Conservation (phyloP, 2,888 invertebrate species). For the Habrosyne pyritoides region DNA sequence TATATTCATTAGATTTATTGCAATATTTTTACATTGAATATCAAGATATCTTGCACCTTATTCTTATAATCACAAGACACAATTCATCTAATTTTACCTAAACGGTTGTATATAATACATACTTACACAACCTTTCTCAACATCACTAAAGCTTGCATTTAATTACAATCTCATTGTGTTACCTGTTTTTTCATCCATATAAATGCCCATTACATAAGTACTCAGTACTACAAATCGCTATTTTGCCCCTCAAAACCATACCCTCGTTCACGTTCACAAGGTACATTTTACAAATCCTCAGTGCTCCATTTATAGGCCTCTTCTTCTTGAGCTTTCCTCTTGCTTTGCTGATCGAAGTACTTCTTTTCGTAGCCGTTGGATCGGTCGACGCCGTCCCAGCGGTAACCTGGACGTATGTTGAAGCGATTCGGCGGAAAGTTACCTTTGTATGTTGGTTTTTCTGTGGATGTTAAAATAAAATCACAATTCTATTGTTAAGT, state of each 20-base stretch:
- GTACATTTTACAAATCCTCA: constrained; percentile 90
- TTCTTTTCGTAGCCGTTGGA: constrained; percentile 98
- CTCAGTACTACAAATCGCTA: neutral
- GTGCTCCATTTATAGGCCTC: constrained; percentile 97
- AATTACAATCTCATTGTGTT: too few relatives aligned
- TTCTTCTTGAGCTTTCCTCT: constrained; percentile 89
- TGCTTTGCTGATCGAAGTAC: constrained; percentile 91
- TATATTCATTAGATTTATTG: neutral
- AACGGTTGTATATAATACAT: too few relatives aligned
- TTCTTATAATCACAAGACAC: neutral
- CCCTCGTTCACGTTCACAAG: neutral
- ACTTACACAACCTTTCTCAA: too few relatives aligned
- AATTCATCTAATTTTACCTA: neutral
- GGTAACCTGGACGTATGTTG: constrained; percentile 95
- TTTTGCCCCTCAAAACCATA: neutral
- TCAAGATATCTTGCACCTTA: neutral
- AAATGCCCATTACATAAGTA: too few relatives aligned
- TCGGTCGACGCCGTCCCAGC: constrained; percentile 99
- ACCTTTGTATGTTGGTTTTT: constrained; percentile 91
- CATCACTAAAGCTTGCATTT: too few relatives aligned
- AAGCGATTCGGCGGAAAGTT: constrained; percentile 96
- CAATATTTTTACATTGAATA: neutral
- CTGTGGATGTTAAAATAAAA: constrained; percentile 51
- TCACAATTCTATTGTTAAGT: too few relatives aligned
- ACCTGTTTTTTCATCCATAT: too few relatives aligned